Base-by-base conservation (phyloP, 2,113 vertebrate species). In the Naja naja region DNA sequence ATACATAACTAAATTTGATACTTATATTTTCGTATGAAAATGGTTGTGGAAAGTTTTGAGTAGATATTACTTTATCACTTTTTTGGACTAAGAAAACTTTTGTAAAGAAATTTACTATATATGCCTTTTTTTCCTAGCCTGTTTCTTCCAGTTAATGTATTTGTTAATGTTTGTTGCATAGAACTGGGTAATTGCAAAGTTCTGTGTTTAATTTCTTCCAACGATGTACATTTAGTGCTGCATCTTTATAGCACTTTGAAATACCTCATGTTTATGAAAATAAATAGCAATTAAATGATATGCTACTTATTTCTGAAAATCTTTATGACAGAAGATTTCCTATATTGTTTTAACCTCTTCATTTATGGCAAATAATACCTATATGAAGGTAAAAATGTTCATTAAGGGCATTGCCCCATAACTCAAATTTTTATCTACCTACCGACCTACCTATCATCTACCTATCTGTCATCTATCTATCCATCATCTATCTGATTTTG, bases 11-110 rank as follows among this genome's bases (percentile, higher is more conserved):
- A 99, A 99, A 99, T 99, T 99, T 99, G 98, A 99, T 99, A 99
- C 99, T 99, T 99, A 99, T 99, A 99, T 99, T 99, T 99, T 99
- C 99, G 99, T 99, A 99, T 99, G 99, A 99, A 99, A 99, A 99
- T 99, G 99, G 98, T 99, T 99, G 99, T 98, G 98, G 97, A 98
- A 98, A 98, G 98, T 98, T 98, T 98, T 98, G 98, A 98, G 99
- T 99, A 99, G 99, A 99, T 99, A 99, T 99, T 99, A 99, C 99
- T 99, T 99, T 99, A 99, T 99, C 98, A 98, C 96, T 98, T 99
- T 97, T 98, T 98, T 98, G 98, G 98, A 98, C 98, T 98, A 98
- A 98, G 98, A 98, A 94, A 97, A 98, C 98, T 99, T 99, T 99
- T 99, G 99, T 99, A 99, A 99, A 99, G 98, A 98, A 99, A 99